Evolutionary conservation across 2,888 invertebrate species (phyloP).

Genomic region (Rhaphigaster nebulosa): DNA sequence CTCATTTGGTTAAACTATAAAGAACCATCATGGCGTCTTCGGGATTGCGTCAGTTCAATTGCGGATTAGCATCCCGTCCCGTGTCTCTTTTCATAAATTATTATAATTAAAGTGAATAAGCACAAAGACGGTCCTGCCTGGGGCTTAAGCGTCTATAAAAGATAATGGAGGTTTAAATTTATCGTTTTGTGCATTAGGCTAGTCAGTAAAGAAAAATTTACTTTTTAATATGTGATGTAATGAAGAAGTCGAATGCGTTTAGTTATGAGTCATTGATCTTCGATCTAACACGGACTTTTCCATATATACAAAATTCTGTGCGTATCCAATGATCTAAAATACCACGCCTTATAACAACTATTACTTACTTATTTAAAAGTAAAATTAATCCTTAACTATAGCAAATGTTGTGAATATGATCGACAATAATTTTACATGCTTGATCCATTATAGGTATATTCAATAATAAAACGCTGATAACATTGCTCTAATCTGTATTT

Average conservation of each 20-base stretch:
- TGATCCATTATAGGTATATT: no score
- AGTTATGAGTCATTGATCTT: background rate
- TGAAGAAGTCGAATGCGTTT: background rate
- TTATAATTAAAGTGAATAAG: conserved; percentile 45
- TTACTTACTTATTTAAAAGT: background rate
- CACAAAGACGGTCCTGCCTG: background rate
- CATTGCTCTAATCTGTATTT: background rate
- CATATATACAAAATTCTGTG: background rate
- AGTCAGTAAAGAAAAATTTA: background rate
- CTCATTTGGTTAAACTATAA: conserved; percentile 52
- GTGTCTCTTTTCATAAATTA: conserved; percentile 44
- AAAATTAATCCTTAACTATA: background rate
- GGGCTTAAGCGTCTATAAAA: background rate
- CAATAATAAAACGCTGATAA: background rate
- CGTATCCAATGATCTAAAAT: background rate
- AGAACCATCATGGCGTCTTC: background rate
- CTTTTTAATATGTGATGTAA: background rate
- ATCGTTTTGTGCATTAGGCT: background rate
- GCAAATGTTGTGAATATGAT: no score
- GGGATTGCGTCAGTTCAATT: conserved; percentile 39
- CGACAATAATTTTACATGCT: no score
- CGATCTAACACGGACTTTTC: background rate
- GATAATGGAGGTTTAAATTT: conserved; percentile 7
- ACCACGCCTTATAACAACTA: background rate
- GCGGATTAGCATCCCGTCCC: background rate